Percentiles rank a stretch among this genome's conserved stretches.
phyloP scores from a whole-genome alignment of 2,797 vertebrate species.

The Dromococcyx pavoninus region DNA sequence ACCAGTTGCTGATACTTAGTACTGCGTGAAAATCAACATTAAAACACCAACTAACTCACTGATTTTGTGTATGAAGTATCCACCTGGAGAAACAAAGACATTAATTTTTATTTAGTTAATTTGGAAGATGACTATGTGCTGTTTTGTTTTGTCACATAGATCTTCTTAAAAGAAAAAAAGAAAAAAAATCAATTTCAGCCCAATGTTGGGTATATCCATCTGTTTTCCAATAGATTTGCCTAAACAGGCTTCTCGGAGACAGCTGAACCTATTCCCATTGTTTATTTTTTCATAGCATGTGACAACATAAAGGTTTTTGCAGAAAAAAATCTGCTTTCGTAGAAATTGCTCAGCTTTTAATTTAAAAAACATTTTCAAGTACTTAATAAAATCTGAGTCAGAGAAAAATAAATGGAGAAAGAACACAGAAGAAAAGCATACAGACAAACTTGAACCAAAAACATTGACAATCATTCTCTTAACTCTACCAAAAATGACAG shows the following conservation, averaged over 20 bases:
- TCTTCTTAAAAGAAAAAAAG: background rate
- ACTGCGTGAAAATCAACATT: background rate
- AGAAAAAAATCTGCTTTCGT: background rate
- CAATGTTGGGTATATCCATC: background rate
- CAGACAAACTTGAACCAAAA: background rate
- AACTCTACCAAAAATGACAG: background rate
- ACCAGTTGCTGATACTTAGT: background rate
- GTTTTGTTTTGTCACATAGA: background rate
- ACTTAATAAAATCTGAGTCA: background rate
- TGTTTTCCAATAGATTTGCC: background rate
- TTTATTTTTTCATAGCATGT: background rate
- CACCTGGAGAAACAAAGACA: background rate
- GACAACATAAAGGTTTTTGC: background rate
- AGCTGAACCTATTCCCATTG: background rate
- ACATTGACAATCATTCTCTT: background rate
- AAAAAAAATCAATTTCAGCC: background rate
- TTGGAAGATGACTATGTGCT: background rate
- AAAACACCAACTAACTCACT: background rate
- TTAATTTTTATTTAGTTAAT: background rate
- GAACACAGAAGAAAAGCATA: background rate
- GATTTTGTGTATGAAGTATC: background rate
- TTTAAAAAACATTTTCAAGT: constrained; percentile 13
- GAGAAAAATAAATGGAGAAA: background rate
- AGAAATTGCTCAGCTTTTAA: background rate
- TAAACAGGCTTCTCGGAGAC: background rate